A percentile compares a stretch with the other conserved stretches of the same genome.
phyloP scores from a whole-genome alignment of 2,888 invertebrate genomes.

The Phymatocera aterrima region DNA sequence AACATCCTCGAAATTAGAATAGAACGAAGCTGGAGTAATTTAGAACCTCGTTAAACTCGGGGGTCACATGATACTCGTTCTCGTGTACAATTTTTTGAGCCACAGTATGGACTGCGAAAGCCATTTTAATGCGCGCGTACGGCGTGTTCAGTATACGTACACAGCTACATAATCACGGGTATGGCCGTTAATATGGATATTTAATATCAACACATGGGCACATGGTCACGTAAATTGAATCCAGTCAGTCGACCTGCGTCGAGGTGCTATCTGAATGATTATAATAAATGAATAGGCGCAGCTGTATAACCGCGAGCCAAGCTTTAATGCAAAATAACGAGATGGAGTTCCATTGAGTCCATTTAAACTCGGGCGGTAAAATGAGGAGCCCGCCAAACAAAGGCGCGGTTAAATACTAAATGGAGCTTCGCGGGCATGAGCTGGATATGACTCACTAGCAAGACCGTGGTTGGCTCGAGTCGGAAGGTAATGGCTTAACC shows the following conservation, averaged over 20 bases:
- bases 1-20: background rate
- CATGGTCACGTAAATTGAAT: background rate
- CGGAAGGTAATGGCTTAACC: conserved; percentile 35
- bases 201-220: background rate
- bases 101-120: background rate
- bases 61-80: background rate
- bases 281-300: conserved; percentile 24
- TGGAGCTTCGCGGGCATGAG: conserved; percentile 5
- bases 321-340: conserved; percentile 29
- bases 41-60: conserved; percentile 5
- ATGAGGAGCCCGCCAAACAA: conserved; percentile 7
- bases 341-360: conserved; percentile 27
- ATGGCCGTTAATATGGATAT: background rate
- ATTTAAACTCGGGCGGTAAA: conserved; percentile 4
- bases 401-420: conserved; percentile 22
- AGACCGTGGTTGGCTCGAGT: background rate
- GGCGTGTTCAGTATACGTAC: no score
- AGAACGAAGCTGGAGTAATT: conserved; percentile 4
- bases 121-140: background rate
- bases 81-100: background rate
- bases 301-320: background rate
- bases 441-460: background rate
- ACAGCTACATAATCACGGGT: background rate
- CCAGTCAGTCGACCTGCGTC: background rate
- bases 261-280: conserved; percentile 16